Percentiles rank a stretch among this genome's conserved stretches.
These are phyloP conservation scores for Sus cebifrons DNA, from an alignment of 2,797 vertebrate species.

Conservation along the genomic window DNA sequence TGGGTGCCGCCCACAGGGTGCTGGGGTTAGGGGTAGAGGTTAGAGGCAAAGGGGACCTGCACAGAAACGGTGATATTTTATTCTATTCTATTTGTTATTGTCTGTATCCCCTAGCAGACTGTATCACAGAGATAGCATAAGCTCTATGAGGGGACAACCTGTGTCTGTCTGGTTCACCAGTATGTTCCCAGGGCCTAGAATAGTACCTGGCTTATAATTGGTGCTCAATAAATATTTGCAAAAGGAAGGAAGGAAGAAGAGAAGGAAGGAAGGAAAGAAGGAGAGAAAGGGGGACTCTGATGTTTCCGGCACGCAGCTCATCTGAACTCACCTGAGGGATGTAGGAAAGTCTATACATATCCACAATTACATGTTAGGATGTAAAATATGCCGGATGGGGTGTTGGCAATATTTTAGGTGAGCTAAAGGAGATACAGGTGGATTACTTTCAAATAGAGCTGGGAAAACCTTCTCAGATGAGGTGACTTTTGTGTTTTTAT, in stretches of 20 bases:
- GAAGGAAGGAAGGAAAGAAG: too few relatives aligned
- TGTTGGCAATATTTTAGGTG: too few relatives aligned
- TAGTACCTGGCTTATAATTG: neutral
- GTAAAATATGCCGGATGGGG: too few relatives aligned
- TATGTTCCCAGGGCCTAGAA: neutral
- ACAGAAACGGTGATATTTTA: accelerated
- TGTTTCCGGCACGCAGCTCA: too few relatives aligned
- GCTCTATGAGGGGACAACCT: accelerated
- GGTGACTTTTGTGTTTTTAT: neutral
- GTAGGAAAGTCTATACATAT: neutral
- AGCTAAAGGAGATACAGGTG: accelerated
- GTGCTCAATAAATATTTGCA: neutral
- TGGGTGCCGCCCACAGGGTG: accelerated
- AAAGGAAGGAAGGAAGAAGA: too few relatives aligned
- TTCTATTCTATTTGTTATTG: accelerated
- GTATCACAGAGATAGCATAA: accelerated
- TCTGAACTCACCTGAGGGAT: neutral
- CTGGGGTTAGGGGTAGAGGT: accelerated
- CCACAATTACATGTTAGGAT: accelerated
- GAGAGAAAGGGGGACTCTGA: neutral
- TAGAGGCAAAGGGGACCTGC: neutral
- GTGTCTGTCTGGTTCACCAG: accelerated
- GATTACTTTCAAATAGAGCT: neutral
- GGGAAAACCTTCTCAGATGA: neutral
- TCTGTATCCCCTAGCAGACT: neutral